Conservation (phyloP, 2,797 vertebrate genomes). For the Ataeniobius toweri region DNA sequence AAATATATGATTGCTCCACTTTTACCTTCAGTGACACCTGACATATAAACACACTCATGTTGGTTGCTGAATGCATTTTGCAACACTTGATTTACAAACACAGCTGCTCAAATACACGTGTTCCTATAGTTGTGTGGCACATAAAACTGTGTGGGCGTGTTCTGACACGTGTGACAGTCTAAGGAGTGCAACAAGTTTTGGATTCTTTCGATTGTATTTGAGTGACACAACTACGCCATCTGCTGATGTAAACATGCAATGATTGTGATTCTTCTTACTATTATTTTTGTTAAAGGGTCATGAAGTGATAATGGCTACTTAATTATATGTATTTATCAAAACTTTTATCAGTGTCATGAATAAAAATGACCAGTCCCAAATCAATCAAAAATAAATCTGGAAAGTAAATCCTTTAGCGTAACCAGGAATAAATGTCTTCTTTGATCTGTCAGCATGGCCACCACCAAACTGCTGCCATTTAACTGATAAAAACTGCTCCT, state of each 20-base stretch:
- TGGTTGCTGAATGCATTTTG: constrained; percentile 32
- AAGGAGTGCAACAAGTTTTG: background rate
- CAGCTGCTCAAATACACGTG: constrained; percentile 47
- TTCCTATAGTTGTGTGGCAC: constrained; percentile 25
- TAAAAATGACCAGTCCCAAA: too few relatives aligned
- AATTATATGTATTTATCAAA: background rate
- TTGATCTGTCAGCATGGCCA: too few relatives aligned
- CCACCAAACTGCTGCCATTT: too few relatives aligned
- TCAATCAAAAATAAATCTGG: too few relatives aligned
- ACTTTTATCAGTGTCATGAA: background rate
- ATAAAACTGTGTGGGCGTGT: constrained; percentile 4
- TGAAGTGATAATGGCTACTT: background rate
- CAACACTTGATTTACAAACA: constrained; percentile 49
- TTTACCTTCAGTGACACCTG: constrained; percentile 15
- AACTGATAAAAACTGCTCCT: too few relatives aligned
- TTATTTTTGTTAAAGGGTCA: too few relatives aligned
- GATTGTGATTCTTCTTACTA: too few relatives aligned
- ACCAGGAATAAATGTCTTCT: too few relatives aligned
- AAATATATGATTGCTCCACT: background rate
- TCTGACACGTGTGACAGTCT: background rate
- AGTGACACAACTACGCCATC: background rate
- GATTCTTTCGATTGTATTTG: background rate
- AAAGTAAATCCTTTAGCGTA: too few relatives aligned
- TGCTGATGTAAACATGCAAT: background rate
- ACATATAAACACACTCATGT: constrained; percentile 17